These are phyloP conservation scores for Oxytorus armatus DNA, from an alignment of 2,888 invertebrate species.

Conservation along the genomic window DNA sequence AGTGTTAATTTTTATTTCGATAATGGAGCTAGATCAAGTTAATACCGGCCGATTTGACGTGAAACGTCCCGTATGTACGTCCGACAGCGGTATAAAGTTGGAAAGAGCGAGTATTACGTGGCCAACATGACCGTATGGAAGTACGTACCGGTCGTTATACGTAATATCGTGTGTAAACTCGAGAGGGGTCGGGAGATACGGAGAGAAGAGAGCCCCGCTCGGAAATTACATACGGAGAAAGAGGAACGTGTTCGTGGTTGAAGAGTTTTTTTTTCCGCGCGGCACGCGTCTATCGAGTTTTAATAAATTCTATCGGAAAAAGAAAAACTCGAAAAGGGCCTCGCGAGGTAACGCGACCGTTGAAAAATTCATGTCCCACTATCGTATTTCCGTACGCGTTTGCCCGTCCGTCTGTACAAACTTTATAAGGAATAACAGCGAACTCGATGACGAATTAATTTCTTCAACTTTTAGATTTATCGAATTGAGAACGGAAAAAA, in stretches of 20 bases:
- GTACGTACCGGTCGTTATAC: too few relatives aligned
- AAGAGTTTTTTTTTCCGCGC: background rate
- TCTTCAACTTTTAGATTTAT: constrained; percentile 17
- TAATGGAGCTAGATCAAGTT: too few relatives aligned
- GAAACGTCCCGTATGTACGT: too few relatives aligned
- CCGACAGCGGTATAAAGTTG: constrained; percentile 27
- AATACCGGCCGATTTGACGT: background rate
- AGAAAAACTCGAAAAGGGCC: background rate
- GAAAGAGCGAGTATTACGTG: too few relatives aligned
- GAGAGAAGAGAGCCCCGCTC: background rate
- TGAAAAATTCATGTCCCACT: too few relatives aligned
- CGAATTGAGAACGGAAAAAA: constrained; percentile 1
- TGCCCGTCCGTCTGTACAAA: too few relatives aligned
- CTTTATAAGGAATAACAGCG: constrained; percentile 42
- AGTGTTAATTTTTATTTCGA: too few relatives aligned
- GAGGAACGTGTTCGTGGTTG: constrained; percentile 39
- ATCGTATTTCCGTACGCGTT: too few relatives aligned
- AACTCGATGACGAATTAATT: constrained; percentile 63
- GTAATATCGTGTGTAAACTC: too few relatives aligned
- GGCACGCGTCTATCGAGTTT: too few relatives aligned
- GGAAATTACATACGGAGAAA: constrained; percentile 42
- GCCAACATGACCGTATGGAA: too few relatives aligned
- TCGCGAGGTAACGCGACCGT: too few relatives aligned
- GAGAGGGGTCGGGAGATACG: background rate
- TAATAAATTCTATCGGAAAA: background rate